A percentile compares a stretch with the other conserved stretches of the same genome.
These are phyloP conservation scores for Aldabrachelys gigantea DNA, from an alignment of 2,113 vertebrate species.

Conservation along the genomic window DNA sequence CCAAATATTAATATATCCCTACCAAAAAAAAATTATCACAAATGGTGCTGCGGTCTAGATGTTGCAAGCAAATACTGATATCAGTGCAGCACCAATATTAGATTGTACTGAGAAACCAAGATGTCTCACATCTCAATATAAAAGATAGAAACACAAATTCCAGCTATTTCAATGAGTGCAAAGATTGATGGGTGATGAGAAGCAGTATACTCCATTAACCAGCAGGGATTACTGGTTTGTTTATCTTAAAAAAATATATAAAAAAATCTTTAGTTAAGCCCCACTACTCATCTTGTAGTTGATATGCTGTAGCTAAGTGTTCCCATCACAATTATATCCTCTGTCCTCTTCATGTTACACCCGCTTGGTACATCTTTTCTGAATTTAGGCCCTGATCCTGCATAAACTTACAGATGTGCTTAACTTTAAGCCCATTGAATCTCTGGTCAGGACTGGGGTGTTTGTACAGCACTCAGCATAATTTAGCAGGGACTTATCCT, in stretches of 20 bases:
- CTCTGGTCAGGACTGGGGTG: not conserved
- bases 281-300: not conserved
- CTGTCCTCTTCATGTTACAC: not conserved
- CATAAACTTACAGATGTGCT: not conserved
- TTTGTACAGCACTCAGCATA: slow-evolving; percentile 14
- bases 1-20: not conserved
- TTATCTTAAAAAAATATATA: not conserved
- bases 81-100: not conserved
- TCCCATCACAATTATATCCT: not conserved
- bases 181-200: not conserved
- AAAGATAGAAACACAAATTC: not conserved
- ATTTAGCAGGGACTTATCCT: not conserved
- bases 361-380: not conserved
- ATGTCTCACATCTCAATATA: not conserved
- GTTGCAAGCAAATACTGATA: not conserved
- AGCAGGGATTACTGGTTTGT: not conserved
- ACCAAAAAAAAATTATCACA: not conserved
- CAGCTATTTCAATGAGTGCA: not conserved
- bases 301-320: not conserved
- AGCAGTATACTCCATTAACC: not conserved
- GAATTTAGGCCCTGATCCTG: not conserved
- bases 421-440: slow-evolving; percentile 18
- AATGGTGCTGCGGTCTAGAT: not conserved
- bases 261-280: not conserved
- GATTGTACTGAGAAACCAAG: not conserved